Conservation (phyloP, 2,888 invertebrate genomes). For the Heliconius hortense region DNA sequence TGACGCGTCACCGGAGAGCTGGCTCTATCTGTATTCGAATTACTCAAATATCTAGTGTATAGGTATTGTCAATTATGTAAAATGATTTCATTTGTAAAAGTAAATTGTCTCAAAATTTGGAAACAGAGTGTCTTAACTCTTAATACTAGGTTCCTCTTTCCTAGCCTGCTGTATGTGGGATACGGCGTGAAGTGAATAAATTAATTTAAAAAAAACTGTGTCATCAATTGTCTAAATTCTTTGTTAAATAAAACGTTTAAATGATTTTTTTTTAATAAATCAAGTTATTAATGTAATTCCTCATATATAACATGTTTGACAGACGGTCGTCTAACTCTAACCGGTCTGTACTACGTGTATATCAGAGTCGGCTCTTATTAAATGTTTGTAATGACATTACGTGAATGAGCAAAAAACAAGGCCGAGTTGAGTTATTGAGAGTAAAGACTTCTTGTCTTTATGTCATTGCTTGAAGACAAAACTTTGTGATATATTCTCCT, state of each 20-base stretch:
- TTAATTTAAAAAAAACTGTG: too few species aligned
- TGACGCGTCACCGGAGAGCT: constrained; percentile 1
- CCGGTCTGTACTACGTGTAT: not conserved
- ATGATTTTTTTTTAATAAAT: too few species aligned
- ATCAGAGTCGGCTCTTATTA: not conserved
- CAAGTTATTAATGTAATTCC: too few species aligned
- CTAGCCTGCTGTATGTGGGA: too few species aligned
- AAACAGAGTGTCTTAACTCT: too few species aligned
- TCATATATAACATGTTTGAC: too few species aligned
- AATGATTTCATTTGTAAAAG: not conserved
- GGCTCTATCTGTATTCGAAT: not conserved
- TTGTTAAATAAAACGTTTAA: too few species aligned
- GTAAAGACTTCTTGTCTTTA: not conserved
- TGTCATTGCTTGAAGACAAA: not conserved
- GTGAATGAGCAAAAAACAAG: not conserved
- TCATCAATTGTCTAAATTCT: too few species aligned
- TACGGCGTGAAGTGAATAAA: too few species aligned
- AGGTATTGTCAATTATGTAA: not conserved
- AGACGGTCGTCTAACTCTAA: not conserved
- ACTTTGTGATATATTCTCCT: not conserved
- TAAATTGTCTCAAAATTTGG: not conserved
- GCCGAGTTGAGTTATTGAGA: not conserved
- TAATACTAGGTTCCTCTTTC: too few species aligned
- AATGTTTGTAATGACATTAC: not conserved
- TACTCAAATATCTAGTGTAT: not conserved